Percentiles rank a stretch among this genome's conserved stretches.
Evolutionary conservation across 2,797 vertebrate species (phyloP).

Genomic region (Myotis vivesi): DNA sequence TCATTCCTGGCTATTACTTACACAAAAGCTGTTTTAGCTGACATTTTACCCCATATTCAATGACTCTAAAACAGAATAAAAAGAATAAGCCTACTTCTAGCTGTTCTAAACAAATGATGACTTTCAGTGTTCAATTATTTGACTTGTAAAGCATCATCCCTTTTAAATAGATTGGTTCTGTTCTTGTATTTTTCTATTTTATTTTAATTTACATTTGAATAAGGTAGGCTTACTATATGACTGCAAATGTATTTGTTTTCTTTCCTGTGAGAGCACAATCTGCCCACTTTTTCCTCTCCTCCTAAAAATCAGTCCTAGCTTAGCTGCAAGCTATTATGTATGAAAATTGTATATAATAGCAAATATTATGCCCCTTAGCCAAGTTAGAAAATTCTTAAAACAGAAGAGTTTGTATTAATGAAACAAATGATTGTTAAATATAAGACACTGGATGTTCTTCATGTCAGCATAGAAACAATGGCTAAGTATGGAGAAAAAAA

Average conservation of each 20-base stretch:
- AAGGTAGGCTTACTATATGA: background rate
- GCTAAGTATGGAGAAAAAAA: background rate
- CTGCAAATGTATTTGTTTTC: background rate
- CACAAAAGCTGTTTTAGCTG: background rate
- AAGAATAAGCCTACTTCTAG: background rate
- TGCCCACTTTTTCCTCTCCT: background rate
- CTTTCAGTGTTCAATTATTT: background rate
- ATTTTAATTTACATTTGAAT: constrained; percentile 50
- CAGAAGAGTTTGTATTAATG: background rate
- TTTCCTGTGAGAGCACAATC: background rate
- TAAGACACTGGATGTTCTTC: background rate
- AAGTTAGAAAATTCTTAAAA: background rate
- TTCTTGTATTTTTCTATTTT: constrained; percentile 2
- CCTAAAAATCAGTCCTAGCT: background rate
- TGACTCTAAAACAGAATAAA: constrained; percentile 32
- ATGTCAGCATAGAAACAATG: background rate
- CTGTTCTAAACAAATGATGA: constrained; percentile 3
- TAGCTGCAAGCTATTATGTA: background rate
- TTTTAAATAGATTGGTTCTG: constrained; percentile 31
- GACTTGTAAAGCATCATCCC: background rate
- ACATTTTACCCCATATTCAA: background rate
- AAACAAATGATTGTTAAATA: background rate
- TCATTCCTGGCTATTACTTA: background rate
- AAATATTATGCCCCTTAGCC: background rate
- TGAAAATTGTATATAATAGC: background rate